Conservation (phyloP, 2,888 invertebrate species). For the Sepioteuthis lessoniana region DNA sequence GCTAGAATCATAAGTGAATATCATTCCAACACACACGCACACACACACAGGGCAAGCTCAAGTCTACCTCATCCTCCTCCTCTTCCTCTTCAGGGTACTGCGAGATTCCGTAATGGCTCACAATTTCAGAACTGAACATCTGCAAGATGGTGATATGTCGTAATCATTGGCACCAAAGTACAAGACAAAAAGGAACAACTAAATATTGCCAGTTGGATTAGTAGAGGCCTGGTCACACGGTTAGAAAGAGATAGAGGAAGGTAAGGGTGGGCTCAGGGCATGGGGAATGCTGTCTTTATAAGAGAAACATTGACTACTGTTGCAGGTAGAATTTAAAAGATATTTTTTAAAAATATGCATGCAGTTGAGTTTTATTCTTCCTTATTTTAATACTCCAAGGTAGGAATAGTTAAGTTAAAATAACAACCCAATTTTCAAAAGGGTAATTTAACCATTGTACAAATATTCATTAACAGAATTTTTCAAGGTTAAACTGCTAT, state of each 20-base stretch:
- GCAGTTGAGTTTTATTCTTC: neutral
- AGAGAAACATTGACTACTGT: neutral
- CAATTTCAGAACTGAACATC: slow-evolving; percentile 72
- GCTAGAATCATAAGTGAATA: slow-evolving; percentile 36
- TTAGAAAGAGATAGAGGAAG: neutral
- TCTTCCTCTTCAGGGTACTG: slow-evolving; percentile 65
- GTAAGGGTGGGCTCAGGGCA: neutral
- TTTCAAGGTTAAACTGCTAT: neutral
- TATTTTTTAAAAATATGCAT: neutral
- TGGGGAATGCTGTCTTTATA: neutral
- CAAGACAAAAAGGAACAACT: slow-evolving; percentile 42
- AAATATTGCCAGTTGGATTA: neutral
- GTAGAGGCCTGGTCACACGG: neutral
- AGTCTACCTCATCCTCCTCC: slow-evolving; percentile 61
- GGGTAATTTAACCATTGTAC: neutral
- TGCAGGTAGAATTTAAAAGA: neutral
- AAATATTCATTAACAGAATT: neutral
- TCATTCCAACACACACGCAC: slow-evolving; percentile 46
- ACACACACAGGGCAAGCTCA: slow-evolving; percentile 46
- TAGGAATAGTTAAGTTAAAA: neutral
- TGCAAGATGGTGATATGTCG: slow-evolving; percentile 60
- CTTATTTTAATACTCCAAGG: neutral
- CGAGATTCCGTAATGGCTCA: slow-evolving; percentile 71
- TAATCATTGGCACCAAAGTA: slow-evolving; percentile 36
- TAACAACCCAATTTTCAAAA: neutral